Conservation (phyloP, 2,797 vertebrate genomes). For the Melanotaenia pygmaea region DNA sequence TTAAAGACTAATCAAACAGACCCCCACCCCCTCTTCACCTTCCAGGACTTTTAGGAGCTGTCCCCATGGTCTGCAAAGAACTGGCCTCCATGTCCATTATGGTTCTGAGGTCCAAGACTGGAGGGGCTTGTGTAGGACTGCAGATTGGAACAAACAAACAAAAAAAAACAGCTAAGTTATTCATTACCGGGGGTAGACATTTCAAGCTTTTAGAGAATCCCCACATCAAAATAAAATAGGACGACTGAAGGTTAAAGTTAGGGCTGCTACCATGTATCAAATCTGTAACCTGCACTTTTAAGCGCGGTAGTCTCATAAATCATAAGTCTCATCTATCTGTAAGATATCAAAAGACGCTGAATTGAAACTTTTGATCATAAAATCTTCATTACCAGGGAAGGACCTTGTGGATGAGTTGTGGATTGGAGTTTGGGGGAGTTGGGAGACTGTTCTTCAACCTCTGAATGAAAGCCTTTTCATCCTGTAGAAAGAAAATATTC, state of each 20-base stretch:
- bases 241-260: constrained; percentile 14
- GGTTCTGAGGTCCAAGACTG: constrained; percentile 92
- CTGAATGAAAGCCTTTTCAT: constrained; percentile 78
- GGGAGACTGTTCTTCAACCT: constrained; percentile 71
- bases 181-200: not conserved
- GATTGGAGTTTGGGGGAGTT: constrained; percentile 77
- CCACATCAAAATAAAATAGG: constrained; percentile 8
- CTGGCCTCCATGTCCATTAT: constrained; percentile 98
- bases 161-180: constrained; percentile 14
- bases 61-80: constrained; percentile 83
- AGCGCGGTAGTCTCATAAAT: not conserved
- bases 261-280: not conserved
- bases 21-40: constrained; percentile 51
- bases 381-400: constrained; percentile 51
- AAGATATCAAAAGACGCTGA: not conserved
- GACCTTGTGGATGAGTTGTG: constrained; percentile 82
- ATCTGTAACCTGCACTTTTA: constrained; percentile 18
- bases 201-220: constrained; percentile 5
- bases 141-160: constrained; percentile 34
- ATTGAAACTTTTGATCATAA: not conserved
- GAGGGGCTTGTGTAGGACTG: constrained; percentile 82
- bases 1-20: not conserved
- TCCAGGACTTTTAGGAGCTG: constrained; percentile 86
- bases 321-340: not conserved
- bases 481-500: constrained; percentile 68